Percentiles rank a stretch among this genome's conserved stretches.
Conservation (phyloP, 2,888 invertebrate genomes). For the Hydrotaea cyrtoneurina region DNA sequence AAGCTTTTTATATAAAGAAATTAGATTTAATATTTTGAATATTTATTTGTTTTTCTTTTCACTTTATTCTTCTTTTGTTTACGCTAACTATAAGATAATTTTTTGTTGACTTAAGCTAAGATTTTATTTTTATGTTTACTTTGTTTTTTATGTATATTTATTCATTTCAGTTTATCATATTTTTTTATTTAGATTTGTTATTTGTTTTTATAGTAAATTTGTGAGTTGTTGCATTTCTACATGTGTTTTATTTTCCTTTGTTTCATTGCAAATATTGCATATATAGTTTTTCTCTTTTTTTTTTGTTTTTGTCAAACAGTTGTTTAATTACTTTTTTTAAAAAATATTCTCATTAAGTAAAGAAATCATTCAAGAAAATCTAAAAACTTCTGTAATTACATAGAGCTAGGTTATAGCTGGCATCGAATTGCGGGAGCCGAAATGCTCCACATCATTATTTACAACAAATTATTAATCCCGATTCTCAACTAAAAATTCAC, state of each 20-base stretch:
- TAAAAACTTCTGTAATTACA: constrained; percentile 35
- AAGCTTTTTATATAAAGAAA: constrained; percentile 56
- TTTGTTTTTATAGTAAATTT: constrained; percentile 59
- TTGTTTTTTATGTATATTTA: constrained; percentile 46
- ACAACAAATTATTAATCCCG: no score
- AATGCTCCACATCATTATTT: no score
- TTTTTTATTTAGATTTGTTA: constrained; percentile 16
- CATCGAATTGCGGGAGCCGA: no score
- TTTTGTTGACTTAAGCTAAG: constrained; percentile 46
- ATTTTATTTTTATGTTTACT: constrained; percentile 15
- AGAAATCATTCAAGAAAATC: constrained; percentile 26
- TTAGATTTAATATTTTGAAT: constrained; percentile 51
- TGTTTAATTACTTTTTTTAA: not conserved
- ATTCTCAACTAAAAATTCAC: no score
- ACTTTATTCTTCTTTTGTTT: constrained; percentile 24
- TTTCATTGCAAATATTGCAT: constrained; percentile 66
- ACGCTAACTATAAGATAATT: constrained; percentile 63
- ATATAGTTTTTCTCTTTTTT: constrained; percentile 41
- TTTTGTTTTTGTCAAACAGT: constrained; percentile 1
- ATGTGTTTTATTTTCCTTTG: constrained; percentile 36
- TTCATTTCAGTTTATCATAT: constrained; percentile 32
- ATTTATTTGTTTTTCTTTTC: constrained; percentile 35
- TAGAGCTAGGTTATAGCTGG: no score
- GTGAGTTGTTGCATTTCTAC: constrained; percentile 66
- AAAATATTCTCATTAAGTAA: no score